Conservation (phyloP, 2,888 invertebrate species). For the Pseudoips prasinana region DNA sequence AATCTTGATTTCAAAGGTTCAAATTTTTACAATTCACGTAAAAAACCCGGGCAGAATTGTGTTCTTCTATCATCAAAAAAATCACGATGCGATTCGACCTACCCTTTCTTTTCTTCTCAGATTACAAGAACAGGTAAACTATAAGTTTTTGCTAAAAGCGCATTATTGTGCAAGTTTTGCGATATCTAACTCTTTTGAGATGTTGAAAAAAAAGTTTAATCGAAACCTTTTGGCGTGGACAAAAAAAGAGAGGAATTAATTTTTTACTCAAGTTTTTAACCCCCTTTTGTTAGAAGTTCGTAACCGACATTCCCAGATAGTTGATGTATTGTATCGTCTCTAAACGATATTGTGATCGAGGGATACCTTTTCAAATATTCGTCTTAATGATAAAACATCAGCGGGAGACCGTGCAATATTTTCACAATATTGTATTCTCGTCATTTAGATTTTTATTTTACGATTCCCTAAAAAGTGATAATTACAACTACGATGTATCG, state of each 20-base stretch:
- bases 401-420: constrained; percentile 71
- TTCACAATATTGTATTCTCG: constrained; percentile 69
- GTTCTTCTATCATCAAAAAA: constrained; percentile 52
- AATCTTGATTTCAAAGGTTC: constrained; percentile 59
- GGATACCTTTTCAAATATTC: constrained; percentile 60
- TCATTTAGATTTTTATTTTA: constrained; percentile 48
- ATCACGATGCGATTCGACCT: constrained; percentile 61
- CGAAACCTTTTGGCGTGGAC: constrained; percentile 58
- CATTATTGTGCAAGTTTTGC: constrained; percentile 71
- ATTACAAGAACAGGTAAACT: constrained; percentile 80
- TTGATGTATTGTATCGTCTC: constrained; percentile 62
- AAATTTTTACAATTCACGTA: constrained; percentile 56
- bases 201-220: constrained; percentile 68
- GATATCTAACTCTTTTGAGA: constrained; percentile 72
- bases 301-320: constrained; percentile 81
- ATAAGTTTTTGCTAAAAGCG: constrained; percentile 63
- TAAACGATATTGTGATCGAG: constrained; percentile 64
- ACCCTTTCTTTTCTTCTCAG: constrained; percentile 78
- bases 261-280: constrained; percentile 69
- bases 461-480: constrained; percentile 35
- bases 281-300: constrained; percentile 69
- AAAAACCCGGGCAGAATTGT: constrained; percentile 64
- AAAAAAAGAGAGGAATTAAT: constrained; percentile 64
- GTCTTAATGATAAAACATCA: constrained; percentile 74
- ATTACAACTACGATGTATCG: constrained; percentile 47